Evolutionary conservation across 92 coral and sea anemone genomes (phyloP), one percentile per base, ranked within the genome.

Genomic region (Siderastrea siderea): DNA sequence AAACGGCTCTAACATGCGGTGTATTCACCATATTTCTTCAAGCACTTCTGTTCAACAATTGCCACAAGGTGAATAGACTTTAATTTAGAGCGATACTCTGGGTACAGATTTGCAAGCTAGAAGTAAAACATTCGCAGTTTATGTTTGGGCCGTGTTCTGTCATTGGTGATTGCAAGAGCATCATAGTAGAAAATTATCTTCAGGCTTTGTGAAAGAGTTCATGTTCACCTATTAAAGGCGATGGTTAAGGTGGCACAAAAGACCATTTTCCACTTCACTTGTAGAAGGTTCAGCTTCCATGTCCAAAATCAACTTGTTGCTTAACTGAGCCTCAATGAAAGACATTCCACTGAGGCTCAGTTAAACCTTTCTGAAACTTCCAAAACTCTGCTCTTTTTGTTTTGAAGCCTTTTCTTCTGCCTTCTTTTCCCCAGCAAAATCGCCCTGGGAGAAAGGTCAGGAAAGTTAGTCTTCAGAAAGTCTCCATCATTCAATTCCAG

Each of bases 21-120:
- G 57, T 1, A 85, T 26, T 26, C 16, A 47, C 84, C 85, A 77
- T 86, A 86, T 45, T 53, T 77, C 38, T 86, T 86, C 8, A 86
- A 19, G 44, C 63, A 46, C 13, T 67, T 52, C 2, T n/a, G 6
- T 9, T 51, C 48, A 1, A 50, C 74, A 58, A 85, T 16, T 59
- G 83, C 89, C 6, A 85, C 19, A 38, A 75, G 84, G 54, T 85
- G 63, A 4, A 78, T 78, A 1, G 78, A 66, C 15, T 86, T 66
- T 14, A 78, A 38, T 57, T 86, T 79, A 1, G 90, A 86, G 2
- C 78, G 6, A 12, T 78, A 51, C 48, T 77, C 78, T 62, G 90
- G 75, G 4, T 68, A 6, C 4, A 86, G 17, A 67, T 86, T 85
- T 13, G 81, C 89, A 1, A 85, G 55, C n/a, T 61, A 50, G 38